phyloP scores from a whole-genome alignment of 1,140 invertebrate species.

The Centruroides sculpturatus region DNA sequence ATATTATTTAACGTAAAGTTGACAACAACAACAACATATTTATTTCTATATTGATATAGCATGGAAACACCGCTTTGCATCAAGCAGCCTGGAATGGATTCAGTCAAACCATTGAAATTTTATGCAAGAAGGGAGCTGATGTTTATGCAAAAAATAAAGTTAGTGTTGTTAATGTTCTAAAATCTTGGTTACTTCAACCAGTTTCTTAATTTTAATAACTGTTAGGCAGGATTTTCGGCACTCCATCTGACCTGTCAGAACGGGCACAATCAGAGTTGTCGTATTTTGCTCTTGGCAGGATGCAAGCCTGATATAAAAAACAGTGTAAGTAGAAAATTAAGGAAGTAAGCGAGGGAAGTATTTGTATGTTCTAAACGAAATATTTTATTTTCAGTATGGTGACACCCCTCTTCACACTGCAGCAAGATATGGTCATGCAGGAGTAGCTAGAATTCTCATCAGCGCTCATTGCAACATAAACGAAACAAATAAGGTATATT shows the following conservation, averaged over 20 bases:
- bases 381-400: constrained; percentile 43
- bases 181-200: too few species aligned
- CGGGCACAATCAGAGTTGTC: constrained; percentile 86
- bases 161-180: not conserved
- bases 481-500: constrained; percentile 70
- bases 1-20: too few species aligned
- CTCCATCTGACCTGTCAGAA: constrained; percentile 89
- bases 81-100: constrained; percentile 90
- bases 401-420: constrained; percentile 86
- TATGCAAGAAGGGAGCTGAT: constrained; percentile 52
- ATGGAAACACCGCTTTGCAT: constrained; percentile 78
- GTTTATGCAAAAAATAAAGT: constrained; percentile 56
- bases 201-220: too few species aligned
- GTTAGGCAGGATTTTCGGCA: constrained; percentile 68
- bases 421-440: constrained; percentile 84
- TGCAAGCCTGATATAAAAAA: constrained; percentile 79
- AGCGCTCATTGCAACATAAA: constrained; percentile 73
- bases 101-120: constrained; percentile 58
- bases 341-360: too few species aligned
- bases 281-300: constrained; percentile 71
- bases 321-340: constrained; percentile 46
- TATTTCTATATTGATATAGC: not conserved
- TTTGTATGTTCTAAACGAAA: too few species aligned
- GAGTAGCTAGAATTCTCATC: constrained; percentile 83
- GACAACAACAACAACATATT: too few species aligned